phyloP scores from a whole-genome alignment of 2,797 vertebrate genomes.

The Masticophis lateralis region DNA sequence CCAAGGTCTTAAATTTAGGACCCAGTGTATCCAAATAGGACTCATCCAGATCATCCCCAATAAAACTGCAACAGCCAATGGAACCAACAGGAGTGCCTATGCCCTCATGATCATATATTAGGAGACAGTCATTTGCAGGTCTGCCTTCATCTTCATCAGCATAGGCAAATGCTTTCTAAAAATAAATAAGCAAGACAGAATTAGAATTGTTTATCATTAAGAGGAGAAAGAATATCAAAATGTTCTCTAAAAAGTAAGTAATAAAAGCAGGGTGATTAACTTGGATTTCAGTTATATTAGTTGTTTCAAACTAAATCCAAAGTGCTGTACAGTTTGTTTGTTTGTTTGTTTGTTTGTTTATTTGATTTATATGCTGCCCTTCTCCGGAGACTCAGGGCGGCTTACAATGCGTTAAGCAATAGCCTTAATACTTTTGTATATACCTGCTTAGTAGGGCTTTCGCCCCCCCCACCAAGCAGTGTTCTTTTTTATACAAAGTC shows the following conservation, averaged over 20 bases:
- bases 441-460: too few species aligned
- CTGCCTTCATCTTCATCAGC: conserved; percentile 73
- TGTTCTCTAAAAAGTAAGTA: background rate
- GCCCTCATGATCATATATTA: conserved; percentile 80
- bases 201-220: background rate
- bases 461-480: too few species aligned
- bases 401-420: too few species aligned
- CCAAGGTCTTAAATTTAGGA: conserved; percentile 81
- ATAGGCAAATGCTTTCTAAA: conserved; percentile 76
- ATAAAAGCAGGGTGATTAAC: background rate
- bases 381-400: too few species aligned
- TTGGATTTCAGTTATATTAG: background rate
- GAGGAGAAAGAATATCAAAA: background rate
- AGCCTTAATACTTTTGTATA: too few species aligned
- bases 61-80: conserved; percentile 76
- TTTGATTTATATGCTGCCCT: too few species aligned
- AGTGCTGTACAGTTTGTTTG: background rate
- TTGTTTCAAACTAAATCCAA: background rate
- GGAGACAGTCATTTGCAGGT: conserved; percentile 73
- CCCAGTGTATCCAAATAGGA: conserved; percentile 77
- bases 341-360: too few species aligned
- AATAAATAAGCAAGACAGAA: conserved; percentile 28
- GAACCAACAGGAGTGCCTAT: conserved; percentile 69
- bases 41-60: conserved; percentile 74
- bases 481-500: too few species aligned